These are phyloP conservation scores for Octomys mimax DNA, from an alignment of 2,797 vertebrate species.

Conservation along the genomic window DNA sequence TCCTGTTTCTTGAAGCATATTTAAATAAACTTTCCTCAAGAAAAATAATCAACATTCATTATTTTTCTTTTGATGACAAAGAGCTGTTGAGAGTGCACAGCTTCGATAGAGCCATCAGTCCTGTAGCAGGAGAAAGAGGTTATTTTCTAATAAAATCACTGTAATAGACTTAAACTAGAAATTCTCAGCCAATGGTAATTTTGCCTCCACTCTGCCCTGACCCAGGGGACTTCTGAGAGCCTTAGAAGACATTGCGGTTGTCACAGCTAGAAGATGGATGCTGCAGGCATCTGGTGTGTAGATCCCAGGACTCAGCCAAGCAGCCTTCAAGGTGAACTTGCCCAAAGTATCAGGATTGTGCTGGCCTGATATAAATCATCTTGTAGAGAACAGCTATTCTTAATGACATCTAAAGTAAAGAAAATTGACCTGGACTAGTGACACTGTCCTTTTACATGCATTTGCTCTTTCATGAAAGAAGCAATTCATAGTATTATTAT, in stretches of 20 bases:
- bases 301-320: background rate
- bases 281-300: background rate
- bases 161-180: background rate
- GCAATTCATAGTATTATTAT: background rate
- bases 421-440: background rate
- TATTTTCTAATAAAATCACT: background rate
- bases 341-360: background rate
- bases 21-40: constrained; percentile 29
- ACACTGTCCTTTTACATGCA: background rate
- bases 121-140: background rate
- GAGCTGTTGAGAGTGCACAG: background rate
- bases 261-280: background rate
- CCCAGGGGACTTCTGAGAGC: background rate
- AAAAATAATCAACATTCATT: constrained; percentile 36
- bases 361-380: background rate
- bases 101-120: background rate
- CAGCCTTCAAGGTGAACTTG: background rate
- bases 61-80: background rate
- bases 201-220: background rate
- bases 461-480: background rate
- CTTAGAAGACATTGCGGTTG: background rate
- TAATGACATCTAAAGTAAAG: background rate
- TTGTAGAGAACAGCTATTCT: background rate
- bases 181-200: background rate
- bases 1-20: background rate